Conservation (phyloP, 2,888 invertebrate species). For the Fragum whitleyi region DNA sequence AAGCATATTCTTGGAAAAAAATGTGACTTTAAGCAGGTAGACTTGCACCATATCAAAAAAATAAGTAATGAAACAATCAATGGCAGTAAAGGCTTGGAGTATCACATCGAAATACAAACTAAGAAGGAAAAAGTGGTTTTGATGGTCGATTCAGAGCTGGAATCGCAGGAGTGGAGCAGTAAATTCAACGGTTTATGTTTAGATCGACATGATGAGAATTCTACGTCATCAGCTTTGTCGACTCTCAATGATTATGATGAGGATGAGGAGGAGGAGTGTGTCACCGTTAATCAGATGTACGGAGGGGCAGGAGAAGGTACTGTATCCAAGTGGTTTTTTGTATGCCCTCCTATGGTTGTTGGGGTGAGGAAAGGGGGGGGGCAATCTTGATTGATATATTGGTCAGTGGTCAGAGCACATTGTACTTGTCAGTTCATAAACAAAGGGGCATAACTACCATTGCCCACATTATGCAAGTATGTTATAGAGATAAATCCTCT, state of each 20-base stretch:
- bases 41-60: constrained; percentile 49
- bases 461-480: too few species aligned
- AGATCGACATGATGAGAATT: constrained; percentile 5
- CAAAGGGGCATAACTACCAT: too few species aligned
- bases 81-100: constrained; percentile 40
- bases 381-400: background rate
- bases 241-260: constrained; percentile 22
- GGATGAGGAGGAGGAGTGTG: constrained; percentile 41
- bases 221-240: constrained; percentile 3
- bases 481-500: too few species aligned
- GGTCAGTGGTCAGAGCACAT: too few species aligned
- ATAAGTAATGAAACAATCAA: constrained; percentile 40
- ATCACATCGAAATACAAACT: constrained; percentile 58
- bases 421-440: too few species aligned
- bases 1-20: constrained; percentile 31
- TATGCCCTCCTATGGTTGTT: too few species aligned
- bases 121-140: constrained; percentile 57
- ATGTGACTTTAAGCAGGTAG: constrained; percentile 49
- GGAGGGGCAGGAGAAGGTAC: constrained; percentile 38
- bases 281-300: constrained; percentile 60
- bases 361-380: background rate
- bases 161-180: constrained; percentile 58
- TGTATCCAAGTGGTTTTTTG: too few species aligned
- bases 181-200: constrained; percentile 38
- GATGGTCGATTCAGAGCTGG: constrained; percentile 40